Percentiles rank a stretch among this genome's conserved stretches.
These are phyloP conservation scores for Aurelia sp. DNA, from an alignment of 30 jellyfish, hydroid and myxozoan species.

Conservation along the genomic window DNA sequence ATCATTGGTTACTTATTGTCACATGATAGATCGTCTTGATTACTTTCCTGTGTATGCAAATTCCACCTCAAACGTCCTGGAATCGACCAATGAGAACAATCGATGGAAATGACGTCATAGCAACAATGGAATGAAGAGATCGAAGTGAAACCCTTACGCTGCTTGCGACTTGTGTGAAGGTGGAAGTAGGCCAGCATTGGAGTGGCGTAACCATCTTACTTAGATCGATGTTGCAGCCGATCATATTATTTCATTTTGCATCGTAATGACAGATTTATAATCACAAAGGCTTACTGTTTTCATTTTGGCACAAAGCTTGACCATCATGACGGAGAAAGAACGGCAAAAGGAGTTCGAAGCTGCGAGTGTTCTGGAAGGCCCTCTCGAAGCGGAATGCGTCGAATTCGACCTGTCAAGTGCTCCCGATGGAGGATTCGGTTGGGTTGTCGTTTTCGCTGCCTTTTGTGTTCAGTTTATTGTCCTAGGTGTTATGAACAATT, in stretches of 20 bases:
- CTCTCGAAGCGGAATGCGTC: slow-evolving; percentile 79
- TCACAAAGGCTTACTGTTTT: not conserved
- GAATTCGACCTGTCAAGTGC: slow-evolving; percentile 54
- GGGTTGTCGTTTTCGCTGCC: slow-evolving; percentile 95
- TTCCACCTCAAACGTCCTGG: slow-evolving; percentile 17
- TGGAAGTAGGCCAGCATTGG: not conserved
- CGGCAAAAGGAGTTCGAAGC: slow-evolving; percentile 61
- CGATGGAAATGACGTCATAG: slow-evolving; percentile 36
- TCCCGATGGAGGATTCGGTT: slow-evolving; percentile 99
- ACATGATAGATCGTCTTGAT: slow-evolving; percentile 16
- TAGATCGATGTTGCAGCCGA: too few relatives aligned
- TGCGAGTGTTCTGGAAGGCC: slow-evolving; percentile 54
- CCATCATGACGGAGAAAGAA: slow-evolving; percentile 42
- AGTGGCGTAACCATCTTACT: too few relatives aligned
- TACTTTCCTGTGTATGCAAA: slow-evolving; percentile 67
- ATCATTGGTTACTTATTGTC: not conserved
- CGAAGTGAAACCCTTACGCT: too few relatives aligned
- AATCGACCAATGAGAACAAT: slow-evolving; percentile 26
- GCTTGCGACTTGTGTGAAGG: too few relatives aligned
- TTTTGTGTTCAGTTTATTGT: slow-evolving; percentile 94
- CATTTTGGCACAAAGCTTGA: not conserved
- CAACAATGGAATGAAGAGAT: not conserved
- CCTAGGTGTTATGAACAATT: slow-evolving; percentile 97
- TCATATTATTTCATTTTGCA: too few relatives aligned
- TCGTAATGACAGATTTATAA: too few relatives aligned